A percentile compares a stretch with the other conserved stretches of the same genome.
Evolutionary conservation across 2,888 invertebrate genomes (phyloP).

Genomic region (Apotomis betuletana): DNA sequence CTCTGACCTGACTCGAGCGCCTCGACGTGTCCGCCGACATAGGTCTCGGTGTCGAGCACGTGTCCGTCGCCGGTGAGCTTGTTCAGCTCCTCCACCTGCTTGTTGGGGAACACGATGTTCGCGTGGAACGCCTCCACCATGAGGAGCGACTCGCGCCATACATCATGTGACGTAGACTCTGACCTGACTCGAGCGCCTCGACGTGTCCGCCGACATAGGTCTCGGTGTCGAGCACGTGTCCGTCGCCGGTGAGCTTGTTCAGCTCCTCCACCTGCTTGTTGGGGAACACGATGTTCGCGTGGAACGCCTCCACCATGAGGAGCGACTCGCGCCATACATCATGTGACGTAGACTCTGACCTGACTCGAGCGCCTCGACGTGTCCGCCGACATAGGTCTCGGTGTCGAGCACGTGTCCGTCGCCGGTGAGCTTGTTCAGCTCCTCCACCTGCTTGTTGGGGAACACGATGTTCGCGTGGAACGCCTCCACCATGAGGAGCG

Average conservation of each 20-base stretch:
- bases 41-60: conserved; percentile 97
- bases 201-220: conserved; percentile 99
- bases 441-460: conserved; percentile 96
- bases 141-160: conserved; percentile 96
- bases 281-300: conserved; percentile 98
- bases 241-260: conserved; percentile 95
- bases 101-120: conserved; percentile 98
- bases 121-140: conserved; percentile 99
- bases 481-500: conserved; percentile 98
- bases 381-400: conserved; percentile 99
- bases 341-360: too few relatives aligned
- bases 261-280: conserved; percentile 95
- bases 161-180: too few relatives aligned
- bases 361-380: conserved; percentile 99
- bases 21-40: conserved; percentile 99
- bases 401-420: conserved; percentile 97
- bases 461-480: conserved; percentile 98
- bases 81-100: conserved; percentile 92
- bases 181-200: conserved; percentile 97
- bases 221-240: conserved; percentile 97
- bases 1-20: conserved; percentile 93
- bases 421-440: conserved; percentile 92
- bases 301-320: conserved; percentile 98
- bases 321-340: conserved; percentile 98
- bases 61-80: conserved; percentile 97